Conservation (phyloP, 2,113 vertebrate species). For the Gobiocypris rarus region DNA sequence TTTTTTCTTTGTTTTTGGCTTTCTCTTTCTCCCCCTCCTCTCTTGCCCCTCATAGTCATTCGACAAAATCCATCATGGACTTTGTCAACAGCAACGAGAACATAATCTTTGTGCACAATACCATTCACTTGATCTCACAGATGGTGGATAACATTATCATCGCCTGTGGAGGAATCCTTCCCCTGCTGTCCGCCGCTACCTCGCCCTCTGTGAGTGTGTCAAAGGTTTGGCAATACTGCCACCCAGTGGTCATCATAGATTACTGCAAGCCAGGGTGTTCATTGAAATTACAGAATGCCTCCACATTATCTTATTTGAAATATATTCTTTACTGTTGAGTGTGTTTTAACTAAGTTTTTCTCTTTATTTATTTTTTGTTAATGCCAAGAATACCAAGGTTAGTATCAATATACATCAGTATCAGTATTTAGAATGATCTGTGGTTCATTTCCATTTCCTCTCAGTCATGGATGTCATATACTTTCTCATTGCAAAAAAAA, state of each 20-base stretch:
- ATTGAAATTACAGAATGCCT: background rate
- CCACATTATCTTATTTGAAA: background rate
- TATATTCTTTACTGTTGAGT: background rate
- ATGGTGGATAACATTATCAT: conserved; percentile 94
- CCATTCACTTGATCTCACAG: conserved; percentile 91
- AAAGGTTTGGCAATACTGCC: conserved; percentile 57
- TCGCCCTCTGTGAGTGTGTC: conserved; percentile 90
- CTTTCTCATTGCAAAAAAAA: too few relatives aligned
- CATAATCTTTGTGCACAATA: conserved; percentile 93
- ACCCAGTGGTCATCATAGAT: conserved; percentile 65
- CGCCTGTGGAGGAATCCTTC: conserved; percentile 90
- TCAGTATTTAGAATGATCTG: background rate
- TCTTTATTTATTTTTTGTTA: conserved; percentile 81
- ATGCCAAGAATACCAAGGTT: conserved; percentile 86
- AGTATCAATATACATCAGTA: conserved; percentile 77
- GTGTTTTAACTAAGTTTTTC: conserved; percentile 60
- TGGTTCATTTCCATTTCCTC: conserved; percentile 58
- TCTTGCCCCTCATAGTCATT: conserved; percentile 75
- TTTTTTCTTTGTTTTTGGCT: conserved; percentile 44
- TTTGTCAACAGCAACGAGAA: conserved; percentile 94
- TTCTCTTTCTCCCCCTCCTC: conserved; percentile 55
- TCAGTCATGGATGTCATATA: background rate
- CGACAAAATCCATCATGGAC: conserved; percentile 90
- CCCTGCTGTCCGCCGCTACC: conserved; percentile 96
- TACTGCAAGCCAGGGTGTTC: conserved; percentile 27